Base-by-base conservation (phyloP, 2,113 vertebrate species). In the Calyptomena viridis region DNA sequence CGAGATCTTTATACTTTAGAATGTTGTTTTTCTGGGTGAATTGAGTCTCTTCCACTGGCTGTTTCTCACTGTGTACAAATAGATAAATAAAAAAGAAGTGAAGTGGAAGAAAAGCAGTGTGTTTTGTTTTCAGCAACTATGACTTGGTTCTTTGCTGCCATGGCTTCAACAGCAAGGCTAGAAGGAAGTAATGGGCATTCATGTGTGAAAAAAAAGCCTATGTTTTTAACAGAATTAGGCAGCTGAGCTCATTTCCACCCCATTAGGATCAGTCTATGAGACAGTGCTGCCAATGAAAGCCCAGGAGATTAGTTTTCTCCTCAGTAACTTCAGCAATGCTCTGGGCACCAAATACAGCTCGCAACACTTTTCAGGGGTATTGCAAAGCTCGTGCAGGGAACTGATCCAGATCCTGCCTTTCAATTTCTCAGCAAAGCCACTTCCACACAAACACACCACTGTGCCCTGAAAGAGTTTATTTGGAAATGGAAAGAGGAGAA, bases 221-320 rank as follows among this genome's bases (percentile, higher is more conserved):
- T 93, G 92, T 97, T 97, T 97, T 95, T 96, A 97, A 97, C 91
- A 96, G 96, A 97, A 97, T 97, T 96, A 97, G 96, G 96, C 97
- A 97, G 96, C 97, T 97, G 97, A 97, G 96, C 95, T 97, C 96
- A 97, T 97, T 97, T 97, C 97, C 97, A 95, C 89, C 85, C 96
- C 96, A 97, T 97, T 97, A 97, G 94, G 96, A 97, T 95, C 95
- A 78, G 93, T 84, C 92, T 92, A 66, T 80, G 92, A 97, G 96
- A 95, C 96, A 97, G 92, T 44, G 76, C 94, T 95, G 96, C 96
- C 94, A 97, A 86, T 53, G 96, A 96, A 96, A 96, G 94, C 30
- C 37, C 85, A 79, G 77, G 93, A 95, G 96, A 97, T 97, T 95
- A 94, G 90, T 94, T 97, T 96, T 95, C 90, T 86, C 96, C 94